Evolutionary conservation across 2,113 vertebrate genomes (phyloP).

Genomic region (Grammomys surdaster): DNA sequence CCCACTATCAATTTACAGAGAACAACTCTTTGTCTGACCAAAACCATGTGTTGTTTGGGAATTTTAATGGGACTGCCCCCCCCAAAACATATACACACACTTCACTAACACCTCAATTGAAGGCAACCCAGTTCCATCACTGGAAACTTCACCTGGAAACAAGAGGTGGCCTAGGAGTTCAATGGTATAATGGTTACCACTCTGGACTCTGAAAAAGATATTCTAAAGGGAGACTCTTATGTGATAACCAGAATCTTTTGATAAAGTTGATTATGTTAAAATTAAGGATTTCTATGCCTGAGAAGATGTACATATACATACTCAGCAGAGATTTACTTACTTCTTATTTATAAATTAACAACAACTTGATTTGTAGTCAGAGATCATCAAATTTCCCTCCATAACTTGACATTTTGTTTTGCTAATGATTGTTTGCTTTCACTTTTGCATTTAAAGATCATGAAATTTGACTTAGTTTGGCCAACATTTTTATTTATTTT

Average conservation of each 20-base stretch:
- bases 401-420: slow-evolving; percentile 90
- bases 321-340: slow-evolving; percentile 87
- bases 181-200: neutral
- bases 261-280: slow-evolving; percentile 3
- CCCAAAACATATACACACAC: too few species aligned
- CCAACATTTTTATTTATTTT: slow-evolving; percentile 38
- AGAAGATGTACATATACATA: slow-evolving; percentile 78
- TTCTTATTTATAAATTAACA: slow-evolving; percentile 87
- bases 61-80: neutral
- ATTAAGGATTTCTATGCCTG: neutral
- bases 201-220: neutral
- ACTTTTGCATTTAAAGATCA: slow-evolving; percentile 94
- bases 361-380: slow-evolving; percentile 88
- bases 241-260: neutral
- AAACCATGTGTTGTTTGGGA: neutral
- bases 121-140: neutral
- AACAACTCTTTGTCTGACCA: neutral
- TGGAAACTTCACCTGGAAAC: neutral
- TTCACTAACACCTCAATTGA: neutral
- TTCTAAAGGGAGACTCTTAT: neutral
- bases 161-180: neutral
- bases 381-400: slow-evolving; percentile 90
- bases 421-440: slow-evolving; percentile 89
- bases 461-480: slow-evolving; percentile 99
- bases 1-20: neutral